These are phyloP conservation scores for Dendroctonus ponderosae DNA, from an alignment of 1,140 invertebrate species.

Conservation along the genomic window DNA sequence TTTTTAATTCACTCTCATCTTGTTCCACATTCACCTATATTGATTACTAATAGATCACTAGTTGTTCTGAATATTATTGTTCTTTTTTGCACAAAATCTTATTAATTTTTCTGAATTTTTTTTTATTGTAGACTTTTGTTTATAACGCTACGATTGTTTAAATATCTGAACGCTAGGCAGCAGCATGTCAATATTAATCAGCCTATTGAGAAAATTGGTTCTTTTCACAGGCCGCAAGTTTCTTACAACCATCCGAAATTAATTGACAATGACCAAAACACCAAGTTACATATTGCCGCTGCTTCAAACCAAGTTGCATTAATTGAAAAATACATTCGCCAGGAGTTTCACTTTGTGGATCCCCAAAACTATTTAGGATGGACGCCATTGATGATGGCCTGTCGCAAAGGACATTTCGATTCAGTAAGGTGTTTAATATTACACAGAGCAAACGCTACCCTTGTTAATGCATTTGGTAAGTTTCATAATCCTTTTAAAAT, in stretches of 20 bases:
- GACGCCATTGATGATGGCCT: conserved; percentile 57
- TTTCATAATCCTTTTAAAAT: background rate
- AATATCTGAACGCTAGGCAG: too few relatives aligned
- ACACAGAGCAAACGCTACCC: conserved; percentile 49
- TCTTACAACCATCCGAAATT: conserved; percentile 21
- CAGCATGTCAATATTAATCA: too few relatives aligned
- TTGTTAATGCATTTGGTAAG: conserved; percentile 54
- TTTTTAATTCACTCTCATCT: too few relatives aligned
- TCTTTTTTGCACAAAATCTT: background rate
- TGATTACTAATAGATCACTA: too few relatives aligned
- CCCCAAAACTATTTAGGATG: conserved; percentile 54
- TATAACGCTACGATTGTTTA: too few relatives aligned
- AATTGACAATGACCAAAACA: conserved; percentile 45
- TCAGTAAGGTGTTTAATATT: conserved; percentile 51
- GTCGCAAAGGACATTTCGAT: conserved; percentile 52
- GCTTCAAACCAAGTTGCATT: conserved; percentile 34
- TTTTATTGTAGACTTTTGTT: background rate
- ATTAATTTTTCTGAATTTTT: too few relatives aligned
- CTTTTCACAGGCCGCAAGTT: conserved; percentile 1
- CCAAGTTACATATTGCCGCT: conserved; percentile 41
- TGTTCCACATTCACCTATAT: too few relatives aligned
- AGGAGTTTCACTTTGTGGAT: conserved; percentile 42
- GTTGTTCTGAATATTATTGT: too few relatives aligned
- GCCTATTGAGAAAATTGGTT: background rate
- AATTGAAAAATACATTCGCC: conserved; percentile 34